These are phyloP conservation scores for Actinia tenebrosa DNA, from an alignment of 64 coral and sea anemone genomes.

Conservation along the genomic window DNA sequence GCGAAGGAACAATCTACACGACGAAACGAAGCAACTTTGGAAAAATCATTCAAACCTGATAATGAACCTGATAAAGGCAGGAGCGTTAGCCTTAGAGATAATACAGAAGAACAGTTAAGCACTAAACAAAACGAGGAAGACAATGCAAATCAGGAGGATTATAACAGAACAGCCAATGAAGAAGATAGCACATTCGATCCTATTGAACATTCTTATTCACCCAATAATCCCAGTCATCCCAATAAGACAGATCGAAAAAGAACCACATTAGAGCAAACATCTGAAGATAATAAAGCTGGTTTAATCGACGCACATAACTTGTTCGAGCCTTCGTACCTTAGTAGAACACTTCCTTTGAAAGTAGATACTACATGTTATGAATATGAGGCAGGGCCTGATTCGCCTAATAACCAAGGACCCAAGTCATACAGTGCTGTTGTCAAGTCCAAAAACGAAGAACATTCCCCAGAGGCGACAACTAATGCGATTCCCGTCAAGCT, in stretches of 20 bases:
- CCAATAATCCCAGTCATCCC: neutral
- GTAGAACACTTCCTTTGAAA: neutral
- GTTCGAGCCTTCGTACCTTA: constrained; percentile 19
- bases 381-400: constrained; percentile 9
- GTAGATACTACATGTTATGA: constrained; percentile 3
- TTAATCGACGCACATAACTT: neutral
- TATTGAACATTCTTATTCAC: neutral
- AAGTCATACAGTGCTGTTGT: constrained; percentile 52
- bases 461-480: neutral
- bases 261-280: neutral
- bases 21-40: neutral
- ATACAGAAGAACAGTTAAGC: neutral
- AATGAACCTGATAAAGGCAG: neutral
- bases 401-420: neutral
- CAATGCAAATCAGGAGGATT: neutral
- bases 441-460: constrained; percentile 23
- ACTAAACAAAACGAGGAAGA: neutral
- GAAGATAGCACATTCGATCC: neutral
- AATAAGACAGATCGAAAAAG: neutral
- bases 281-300: neutral
- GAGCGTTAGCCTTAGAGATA: neutral
- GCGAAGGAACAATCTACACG: neutral
- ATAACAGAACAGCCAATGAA: neutral
- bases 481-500: neutral
- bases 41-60: neutral